Evolutionary conservation across 1,140 invertebrate species (phyloP), one percentile per base, ranked within the genome.

Genomic region (Coenobita brevimanus): DNA sequence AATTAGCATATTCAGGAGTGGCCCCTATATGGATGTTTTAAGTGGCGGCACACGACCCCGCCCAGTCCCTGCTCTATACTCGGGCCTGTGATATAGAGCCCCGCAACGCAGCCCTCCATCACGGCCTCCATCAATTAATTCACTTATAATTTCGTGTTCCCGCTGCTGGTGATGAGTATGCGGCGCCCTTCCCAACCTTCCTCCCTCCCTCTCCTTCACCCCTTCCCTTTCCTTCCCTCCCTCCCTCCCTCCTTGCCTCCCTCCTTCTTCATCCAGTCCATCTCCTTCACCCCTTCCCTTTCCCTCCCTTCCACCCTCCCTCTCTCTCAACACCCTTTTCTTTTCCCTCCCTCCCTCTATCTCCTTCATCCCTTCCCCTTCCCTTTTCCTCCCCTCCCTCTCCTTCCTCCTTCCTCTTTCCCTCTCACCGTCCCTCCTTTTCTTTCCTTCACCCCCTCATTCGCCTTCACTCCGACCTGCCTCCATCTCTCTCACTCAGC

Each of bases 31-130:
- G 76, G 76, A n/a, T 30, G 62, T 27, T 33, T 30, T 64, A 81
- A 64, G 78, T 64, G 78, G 57, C 36, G 57, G 78, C 57, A 81
- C 78, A 81, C 78, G 78, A 54, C 78, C 78, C 67, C 78, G 41
- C 30, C 78, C 54, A 24, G 21, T 57, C 57, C 78, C 30, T 24
- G 57, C 24, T 62, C 57, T 64, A 81, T 64, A 81, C 78, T 81
- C 57, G 38, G 36, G 17, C 1, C 57, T 2, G 43, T 83, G 69
- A 83, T 83, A 69, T 33, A 83, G 71, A 50, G 46, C 69, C 38
- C 50, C 36, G 36, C n/a, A 10, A 21, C 24, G 75, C 75, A 21
- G 17, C 60, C 21, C 75, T 54, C 75, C 75, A 54, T 78, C 75
- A 78, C 41, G 24, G 75, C 36, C 21, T n/a, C 33, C 36, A 60